phyloP scores from a whole-genome alignment of 2,888 invertebrate genomes.

The Thumatha senex region DNA sequence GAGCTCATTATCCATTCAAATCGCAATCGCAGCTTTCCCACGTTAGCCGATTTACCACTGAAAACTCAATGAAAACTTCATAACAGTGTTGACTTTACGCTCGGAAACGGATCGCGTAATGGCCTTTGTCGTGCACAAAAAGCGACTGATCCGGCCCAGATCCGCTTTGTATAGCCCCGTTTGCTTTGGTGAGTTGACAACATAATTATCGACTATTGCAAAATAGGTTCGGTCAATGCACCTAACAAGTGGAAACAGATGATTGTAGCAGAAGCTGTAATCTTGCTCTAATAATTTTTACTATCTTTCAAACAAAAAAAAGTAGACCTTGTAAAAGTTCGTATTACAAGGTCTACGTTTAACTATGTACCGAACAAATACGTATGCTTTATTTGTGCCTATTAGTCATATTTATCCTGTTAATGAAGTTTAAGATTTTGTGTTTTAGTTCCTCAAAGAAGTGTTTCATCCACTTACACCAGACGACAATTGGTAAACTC shows the following conservation, averaged over 20 bases:
- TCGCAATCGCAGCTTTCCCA: conserved; percentile 69
- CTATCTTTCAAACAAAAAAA: too few relatives aligned
- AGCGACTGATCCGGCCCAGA: conserved; percentile 75
- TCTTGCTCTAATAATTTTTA: conserved; percentile 41
- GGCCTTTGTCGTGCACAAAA: conserved; percentile 78
- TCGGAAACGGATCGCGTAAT: conserved; percentile 76
- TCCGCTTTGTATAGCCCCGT: conserved; percentile 71
- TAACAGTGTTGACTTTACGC: conserved; percentile 77
- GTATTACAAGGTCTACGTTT: conserved; percentile 18
- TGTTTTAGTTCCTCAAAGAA: too few relatives aligned
- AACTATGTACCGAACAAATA: too few relatives aligned
- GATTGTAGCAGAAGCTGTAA: conserved; percentile 20
- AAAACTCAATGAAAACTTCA: conserved; percentile 76
- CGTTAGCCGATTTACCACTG: conserved; percentile 72
- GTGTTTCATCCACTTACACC: neutral
- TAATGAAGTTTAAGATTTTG: too few relatives aligned
- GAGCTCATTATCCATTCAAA: conserved; percentile 78
- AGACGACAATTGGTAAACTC: conserved; percentile 6
- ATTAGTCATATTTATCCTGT: too few relatives aligned
- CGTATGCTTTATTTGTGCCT: too few relatives aligned
- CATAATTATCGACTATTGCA: conserved; percentile 70
- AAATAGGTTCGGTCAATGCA: conserved; percentile 65
- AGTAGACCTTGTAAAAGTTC: too few relatives aligned
- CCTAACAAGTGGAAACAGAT: conserved; percentile 54
- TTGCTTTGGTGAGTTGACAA: conserved; percentile 76